These are phyloP conservation scores for Ianthella basta DNA, from an alignment of 37 sponge, comb jelly and placozoan species.

Conservation along the genomic window DNA sequence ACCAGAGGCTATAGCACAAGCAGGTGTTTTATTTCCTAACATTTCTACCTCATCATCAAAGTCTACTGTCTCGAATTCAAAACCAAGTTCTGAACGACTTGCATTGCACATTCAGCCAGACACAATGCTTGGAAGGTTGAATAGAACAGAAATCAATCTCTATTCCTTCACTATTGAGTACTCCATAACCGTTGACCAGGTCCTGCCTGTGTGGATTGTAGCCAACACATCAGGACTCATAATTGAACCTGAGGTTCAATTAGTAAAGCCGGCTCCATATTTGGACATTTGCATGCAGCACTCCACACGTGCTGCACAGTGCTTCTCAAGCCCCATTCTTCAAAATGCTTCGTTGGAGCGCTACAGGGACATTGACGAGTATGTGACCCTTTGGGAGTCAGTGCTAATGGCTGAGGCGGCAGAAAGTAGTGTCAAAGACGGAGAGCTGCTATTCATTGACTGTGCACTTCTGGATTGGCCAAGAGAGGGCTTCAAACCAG, in stretches of 20 bases:
- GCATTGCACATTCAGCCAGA: background rate
- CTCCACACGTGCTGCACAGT: slow-evolving; percentile 38
- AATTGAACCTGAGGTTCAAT: slow-evolving; percentile 37
- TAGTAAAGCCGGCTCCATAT: slow-evolving; percentile 42
- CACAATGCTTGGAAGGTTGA: background rate
- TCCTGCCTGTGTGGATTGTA: slow-evolving; percentile 25
- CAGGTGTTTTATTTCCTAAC: too few species aligned
- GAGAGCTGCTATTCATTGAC: slow-evolving; percentile 22
- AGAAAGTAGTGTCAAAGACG: slow-evolving; percentile 35
- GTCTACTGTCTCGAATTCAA: too few species aligned
- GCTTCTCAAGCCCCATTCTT: slow-evolving; percentile 45
- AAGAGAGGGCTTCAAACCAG: background rate
- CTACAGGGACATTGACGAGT: slow-evolving; percentile 46
- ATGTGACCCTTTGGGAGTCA: slow-evolving; percentile 52
- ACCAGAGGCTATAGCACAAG: too few species aligned
- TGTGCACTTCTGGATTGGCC: slow-evolving; percentile 35
- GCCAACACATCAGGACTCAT: background rate
- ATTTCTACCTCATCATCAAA: too few species aligned
- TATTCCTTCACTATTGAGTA: background rate
- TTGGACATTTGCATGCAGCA: slow-evolving; percentile 52
- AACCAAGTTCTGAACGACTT: too few species aligned
- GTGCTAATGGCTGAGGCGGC: slow-evolving; percentile 55
- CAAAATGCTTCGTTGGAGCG: slow-evolving; percentile 25
- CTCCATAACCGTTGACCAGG: background rate
- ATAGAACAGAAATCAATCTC: background rate